Evolutionary conservation across 2,113 vertebrate species (phyloP).

Genomic region (Mus musculus): DNA sequence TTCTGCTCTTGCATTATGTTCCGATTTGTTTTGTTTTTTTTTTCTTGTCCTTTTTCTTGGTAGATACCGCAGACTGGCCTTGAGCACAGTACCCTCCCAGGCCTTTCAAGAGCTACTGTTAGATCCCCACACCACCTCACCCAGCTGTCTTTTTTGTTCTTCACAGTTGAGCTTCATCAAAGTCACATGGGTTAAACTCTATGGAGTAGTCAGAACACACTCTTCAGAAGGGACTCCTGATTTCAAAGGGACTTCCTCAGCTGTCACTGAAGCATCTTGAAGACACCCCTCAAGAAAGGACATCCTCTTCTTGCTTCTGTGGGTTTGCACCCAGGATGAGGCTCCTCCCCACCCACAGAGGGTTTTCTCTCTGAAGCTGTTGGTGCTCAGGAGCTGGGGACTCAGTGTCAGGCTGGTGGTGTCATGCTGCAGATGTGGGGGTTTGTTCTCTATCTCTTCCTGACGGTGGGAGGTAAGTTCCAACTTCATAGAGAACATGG

Average conservation of each 20-base stretch:
- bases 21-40: background rate
- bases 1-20: background rate
- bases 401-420: background rate
- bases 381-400: background rate
- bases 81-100: too few species aligned
- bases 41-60: background rate
- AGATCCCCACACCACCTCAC: background rate
- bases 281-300: background rate
- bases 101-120: background rate
- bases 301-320: background rate
- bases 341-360: background rate
- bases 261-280: background rate
- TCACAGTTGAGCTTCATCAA: background rate
- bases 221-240: background rate
- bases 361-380: background rate
- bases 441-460: background rate
- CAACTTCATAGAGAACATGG: background rate
- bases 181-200: background rate
- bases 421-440: background rate
- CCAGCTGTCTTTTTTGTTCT: background rate
- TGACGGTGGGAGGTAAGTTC: conserved; percentile 52
- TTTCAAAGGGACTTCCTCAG: background rate
- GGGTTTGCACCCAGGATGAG: background rate
- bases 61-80: background rate
- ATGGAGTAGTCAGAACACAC: background rate